These are phyloP conservation scores for Xylocopa sonorina DNA, from an alignment of 1,140 invertebrate genomes.

Conservation along the genomic window DNA sequence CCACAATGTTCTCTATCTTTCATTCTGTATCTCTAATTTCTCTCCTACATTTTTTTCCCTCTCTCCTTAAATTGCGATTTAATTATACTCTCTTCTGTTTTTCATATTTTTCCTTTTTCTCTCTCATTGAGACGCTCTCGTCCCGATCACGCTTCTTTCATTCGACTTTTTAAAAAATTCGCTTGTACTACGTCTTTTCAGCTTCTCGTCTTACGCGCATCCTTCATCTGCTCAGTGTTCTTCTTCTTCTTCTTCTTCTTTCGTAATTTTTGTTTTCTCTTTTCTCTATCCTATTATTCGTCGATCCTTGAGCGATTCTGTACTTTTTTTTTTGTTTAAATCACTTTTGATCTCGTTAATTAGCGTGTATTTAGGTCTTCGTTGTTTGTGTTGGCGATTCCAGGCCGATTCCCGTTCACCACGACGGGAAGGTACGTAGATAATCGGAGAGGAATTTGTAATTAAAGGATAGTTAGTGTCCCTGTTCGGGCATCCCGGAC, in stretches of 20 bases:
- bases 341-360: slow-evolving; percentile 7
- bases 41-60: slow-evolving; percentile 7
- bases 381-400: slow-evolving; percentile 32
- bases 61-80: not conserved
- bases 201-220: not conserved
- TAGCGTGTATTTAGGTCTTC: slow-evolving; percentile 18
- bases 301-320: slow-evolving; percentile 35
- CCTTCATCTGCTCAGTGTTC: not conserved
- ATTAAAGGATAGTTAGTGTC: slow-evolving; percentile 44
- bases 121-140: slow-evolving; percentile 55
- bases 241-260: not conserved
- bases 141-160: no score
- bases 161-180: no score
- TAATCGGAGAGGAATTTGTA: slow-evolving; percentile 15
- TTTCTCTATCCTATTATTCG: slow-evolving; percentile 9
- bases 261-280: not conserved
- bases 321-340: not conserved
- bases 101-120: not conserved
- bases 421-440: slow-evolving; percentile 4
- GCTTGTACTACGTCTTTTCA: no score
- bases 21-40: slow-evolving; percentile 39
- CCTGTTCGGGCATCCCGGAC: slow-evolving; percentile 4
- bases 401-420: not conserved
- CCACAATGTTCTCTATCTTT: slow-evolving; percentile 32
- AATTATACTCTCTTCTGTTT: no score